These are phyloP conservation scores for Monodelphis domestica DNA, from an alignment of 2,797 vertebrate species.

Conservation along the genomic window DNA sequence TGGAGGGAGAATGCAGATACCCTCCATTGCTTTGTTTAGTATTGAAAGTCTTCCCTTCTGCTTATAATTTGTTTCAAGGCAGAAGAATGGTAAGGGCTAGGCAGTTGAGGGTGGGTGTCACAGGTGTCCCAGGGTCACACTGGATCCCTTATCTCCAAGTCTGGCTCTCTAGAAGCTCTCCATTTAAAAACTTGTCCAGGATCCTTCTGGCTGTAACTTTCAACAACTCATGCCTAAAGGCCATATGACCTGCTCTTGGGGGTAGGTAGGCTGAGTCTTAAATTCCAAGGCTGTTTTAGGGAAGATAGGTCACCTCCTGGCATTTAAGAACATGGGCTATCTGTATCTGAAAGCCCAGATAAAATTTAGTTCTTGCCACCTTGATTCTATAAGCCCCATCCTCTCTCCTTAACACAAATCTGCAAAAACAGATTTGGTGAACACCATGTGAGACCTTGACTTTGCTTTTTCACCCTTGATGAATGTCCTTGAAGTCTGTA, in stretches of 20 bases:
- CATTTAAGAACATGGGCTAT: background rate
- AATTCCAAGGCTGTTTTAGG: background rate
- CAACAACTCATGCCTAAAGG: background rate
- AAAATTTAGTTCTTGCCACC: background rate
- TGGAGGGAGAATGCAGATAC: background rate
- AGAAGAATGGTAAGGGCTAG: too few species aligned
- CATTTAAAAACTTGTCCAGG: background rate
- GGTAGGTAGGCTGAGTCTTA: background rate
- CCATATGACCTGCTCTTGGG: too few species aligned
- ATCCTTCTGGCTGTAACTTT: background rate
- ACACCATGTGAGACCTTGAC: background rate
- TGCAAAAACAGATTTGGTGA: background rate
- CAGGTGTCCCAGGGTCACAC: too few species aligned
- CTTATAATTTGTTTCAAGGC: too few species aligned
- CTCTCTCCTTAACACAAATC: background rate
- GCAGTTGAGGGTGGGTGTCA: too few species aligned
- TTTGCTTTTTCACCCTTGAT: background rate
- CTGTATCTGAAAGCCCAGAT: background rate
- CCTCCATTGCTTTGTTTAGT: too few species aligned
- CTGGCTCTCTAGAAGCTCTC: too few species aligned
- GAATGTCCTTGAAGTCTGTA: background rate
- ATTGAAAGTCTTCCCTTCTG: too few species aligned
- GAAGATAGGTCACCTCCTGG: background rate
- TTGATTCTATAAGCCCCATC: background rate
- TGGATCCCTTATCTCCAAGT: too few species aligned